Base-by-base conservation (phyloP, 2,113 vertebrate genomes). In the Percina caprodes region DNA sequence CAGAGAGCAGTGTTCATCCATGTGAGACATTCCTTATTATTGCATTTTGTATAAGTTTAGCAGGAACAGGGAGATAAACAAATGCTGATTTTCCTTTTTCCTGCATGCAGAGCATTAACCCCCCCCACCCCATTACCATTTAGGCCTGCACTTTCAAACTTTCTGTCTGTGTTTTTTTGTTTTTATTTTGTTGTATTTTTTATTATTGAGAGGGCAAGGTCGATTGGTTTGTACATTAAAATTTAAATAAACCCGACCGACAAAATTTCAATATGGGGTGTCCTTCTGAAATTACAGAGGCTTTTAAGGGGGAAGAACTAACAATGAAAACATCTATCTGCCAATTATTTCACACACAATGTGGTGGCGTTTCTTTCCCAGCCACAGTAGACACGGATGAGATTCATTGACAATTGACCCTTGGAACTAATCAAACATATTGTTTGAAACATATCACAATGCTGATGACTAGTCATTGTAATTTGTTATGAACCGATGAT, bases 1-100 rank as follows among this genome's bases (percentile, higher is more conserved):
- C 81, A 69, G 74, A 68, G 77, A 18, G 58, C 4, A 3, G 33
- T 65, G 84, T 33, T 86, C 83, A 85, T 11, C 61, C 87, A 85
- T 66, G 81, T 86, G 83, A 83, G 80, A 87, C 80, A 3, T 58
- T 13, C 54, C 8, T 2, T 63, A 84, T 85, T 54, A 85, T 70
- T 85, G 60, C 69, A 30, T 85, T 85, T 77, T 9, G 6, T 58
- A 77, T 52, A 65, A 39, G 15, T 82, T 81, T 26, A 67, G 24
- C 30, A 74, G 62, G 30, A 76, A 55, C 19, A 51, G 33, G 15
- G 18, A 79, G 90, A 89, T 86, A 88, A 84, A 78, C 59, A 84
- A 86, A 66, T 45, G 84, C 73, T 79, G 88, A 83, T 80, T 59
- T 66, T 4, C 12, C 14, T 33, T 58, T 69, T 61, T 35, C 45